Conservation (phyloP, 2,888 invertebrate species). For the Caenorhabditis zanzibari region DNA sequence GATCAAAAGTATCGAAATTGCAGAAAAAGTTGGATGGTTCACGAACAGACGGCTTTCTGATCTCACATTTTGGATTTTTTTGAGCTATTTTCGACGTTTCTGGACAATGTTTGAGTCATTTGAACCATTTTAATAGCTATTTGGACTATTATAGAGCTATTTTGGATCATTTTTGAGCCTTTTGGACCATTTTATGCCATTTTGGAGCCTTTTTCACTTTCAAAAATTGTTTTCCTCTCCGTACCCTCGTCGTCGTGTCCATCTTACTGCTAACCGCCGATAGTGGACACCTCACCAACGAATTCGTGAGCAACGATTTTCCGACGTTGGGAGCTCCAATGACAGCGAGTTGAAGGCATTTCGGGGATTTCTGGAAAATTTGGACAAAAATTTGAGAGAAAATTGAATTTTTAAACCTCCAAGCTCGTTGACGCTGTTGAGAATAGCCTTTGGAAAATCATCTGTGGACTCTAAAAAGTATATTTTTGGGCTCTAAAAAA, state of each 20-base stretch:
- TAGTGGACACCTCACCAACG: constrained; percentile 90
- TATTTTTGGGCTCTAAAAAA: neutral
- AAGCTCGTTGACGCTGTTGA: constrained; percentile 40
- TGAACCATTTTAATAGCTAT: neutral
- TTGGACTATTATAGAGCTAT: no score
- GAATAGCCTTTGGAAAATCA: constrained; percentile 41
- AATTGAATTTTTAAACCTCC: no score
- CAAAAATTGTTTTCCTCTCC: neutral
- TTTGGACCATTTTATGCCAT: no score
- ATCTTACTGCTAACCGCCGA: constrained; percentile 94
- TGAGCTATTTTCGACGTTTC: no score
- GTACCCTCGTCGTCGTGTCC: constrained; percentile 86
- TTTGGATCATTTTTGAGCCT: neutral
- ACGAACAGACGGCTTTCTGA: no score
- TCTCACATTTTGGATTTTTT: no score
- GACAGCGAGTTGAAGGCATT: constrained; percentile 87
- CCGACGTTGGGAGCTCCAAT: constrained; percentile 96
- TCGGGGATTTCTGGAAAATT: constrained; percentile 36
- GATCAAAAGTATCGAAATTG: no score
- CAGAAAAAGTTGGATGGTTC: no score
- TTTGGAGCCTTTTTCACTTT: no score
- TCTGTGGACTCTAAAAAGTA: neutral
- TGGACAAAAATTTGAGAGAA: no score
- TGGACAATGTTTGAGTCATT: neutral
- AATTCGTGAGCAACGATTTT: constrained; percentile 95